These are phyloP conservation scores for Dipodomys spectabilis DNA, from an alignment of 2,113 vertebrate species.

Conservation along the genomic window DNA sequence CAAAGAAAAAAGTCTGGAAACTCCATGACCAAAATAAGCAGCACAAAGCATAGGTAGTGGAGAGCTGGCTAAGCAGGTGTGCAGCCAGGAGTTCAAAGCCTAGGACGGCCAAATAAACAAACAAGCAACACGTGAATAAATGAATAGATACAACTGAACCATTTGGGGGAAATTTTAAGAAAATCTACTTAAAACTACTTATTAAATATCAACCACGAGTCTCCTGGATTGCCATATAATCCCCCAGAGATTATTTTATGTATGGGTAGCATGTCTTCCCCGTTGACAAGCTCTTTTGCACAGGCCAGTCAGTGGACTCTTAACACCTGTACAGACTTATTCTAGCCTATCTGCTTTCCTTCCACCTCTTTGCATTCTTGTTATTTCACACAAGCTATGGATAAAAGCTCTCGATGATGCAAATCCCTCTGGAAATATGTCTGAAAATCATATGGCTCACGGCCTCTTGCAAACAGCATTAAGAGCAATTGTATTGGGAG, in stretches of 20 bases:
- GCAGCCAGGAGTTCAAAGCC: too few species aligned
- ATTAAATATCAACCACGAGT: not conserved
- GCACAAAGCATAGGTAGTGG: too few species aligned
- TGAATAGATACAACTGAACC: not conserved
- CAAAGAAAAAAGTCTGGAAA: too few species aligned
- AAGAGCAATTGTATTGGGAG: not conserved
- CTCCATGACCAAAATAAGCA: too few species aligned
- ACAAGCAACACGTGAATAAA: not conserved
- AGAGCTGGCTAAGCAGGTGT: too few species aligned
- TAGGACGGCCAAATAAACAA: too few species aligned
- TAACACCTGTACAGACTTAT: not conserved
- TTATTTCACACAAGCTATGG: not conserved
- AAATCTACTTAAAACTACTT: conserved; percentile 17
- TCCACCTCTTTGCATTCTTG: not conserved
- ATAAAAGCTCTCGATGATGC: not conserved
- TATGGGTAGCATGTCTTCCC: not conserved
- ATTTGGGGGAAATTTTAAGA: not conserved
- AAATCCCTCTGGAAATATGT: conserved; percentile 21
- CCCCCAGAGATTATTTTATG: not conserved
- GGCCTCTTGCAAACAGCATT: not conserved
- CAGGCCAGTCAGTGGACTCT: not conserved
- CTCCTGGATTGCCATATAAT: not conserved
- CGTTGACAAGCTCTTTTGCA: not conserved
- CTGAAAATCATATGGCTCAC: not conserved
- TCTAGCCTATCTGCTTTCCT: not conserved